These are phyloP conservation scores for Muscicapa adusta DNA, from an alignment of 2,113 vertebrate genomes.

Conservation along the genomic window DNA sequence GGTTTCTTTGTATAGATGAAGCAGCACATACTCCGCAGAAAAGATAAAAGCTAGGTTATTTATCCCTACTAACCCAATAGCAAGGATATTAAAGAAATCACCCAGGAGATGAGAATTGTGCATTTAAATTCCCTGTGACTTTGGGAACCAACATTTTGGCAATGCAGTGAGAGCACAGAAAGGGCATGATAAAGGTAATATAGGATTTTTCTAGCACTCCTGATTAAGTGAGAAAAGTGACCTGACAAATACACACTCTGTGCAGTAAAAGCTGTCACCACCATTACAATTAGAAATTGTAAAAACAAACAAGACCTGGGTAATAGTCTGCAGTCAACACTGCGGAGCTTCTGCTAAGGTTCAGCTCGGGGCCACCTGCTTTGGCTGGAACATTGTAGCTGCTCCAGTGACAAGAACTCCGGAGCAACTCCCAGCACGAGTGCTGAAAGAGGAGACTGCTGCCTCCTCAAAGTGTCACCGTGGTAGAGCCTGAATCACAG, in stretches of 20 bases:
- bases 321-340: neutral
- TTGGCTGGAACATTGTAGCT: neutral
- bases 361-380: neutral
- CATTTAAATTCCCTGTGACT: neutral
- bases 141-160: neutral
- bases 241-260: neutral
- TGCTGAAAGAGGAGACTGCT: neutral
- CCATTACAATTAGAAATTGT: neutral
- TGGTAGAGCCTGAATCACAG: neutral
- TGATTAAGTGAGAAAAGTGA: neutral
- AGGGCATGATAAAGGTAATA: neutral
- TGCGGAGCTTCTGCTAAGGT: neutral
- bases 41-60: neutral
- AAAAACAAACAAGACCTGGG: neutral
- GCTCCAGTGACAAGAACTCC: neutral
- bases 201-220: neutral
- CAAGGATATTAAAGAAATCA: neutral
- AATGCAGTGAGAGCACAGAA: neutral
- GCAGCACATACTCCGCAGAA: neutral
- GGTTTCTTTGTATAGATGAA: neutral
- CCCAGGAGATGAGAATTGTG: neutral
- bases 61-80: neutral
- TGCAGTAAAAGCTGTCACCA: neutral
- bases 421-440: neutral
- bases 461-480: neutral